Evolutionary conservation across 2,797 vertebrate species (phyloP), one percentile per base, ranked within the genome.

Genomic region (Eutrigla gurnardus): DNA sequence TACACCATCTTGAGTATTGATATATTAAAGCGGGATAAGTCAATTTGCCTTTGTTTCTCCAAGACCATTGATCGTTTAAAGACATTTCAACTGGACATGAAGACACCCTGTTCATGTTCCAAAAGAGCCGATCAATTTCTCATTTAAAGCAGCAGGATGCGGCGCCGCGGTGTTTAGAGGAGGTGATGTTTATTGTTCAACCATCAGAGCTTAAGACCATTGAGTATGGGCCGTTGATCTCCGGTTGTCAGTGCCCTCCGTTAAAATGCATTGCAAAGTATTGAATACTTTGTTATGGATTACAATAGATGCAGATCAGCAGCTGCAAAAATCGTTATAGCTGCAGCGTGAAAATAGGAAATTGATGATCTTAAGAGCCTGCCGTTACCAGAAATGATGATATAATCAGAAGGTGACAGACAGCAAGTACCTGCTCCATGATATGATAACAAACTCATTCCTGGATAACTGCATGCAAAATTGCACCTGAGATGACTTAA

Each of bases 71-170:
- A 90, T 81, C 39, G 45, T 54, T 68, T 79, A 78, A 80, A 80
- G 69, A 75, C 77, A 74, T 71, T 73, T 83, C 65, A 65, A 63
- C 25, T 76, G 61, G 73, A 84, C 84, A 83, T 33, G 70, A 74
- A 85, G 74, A 86, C 65, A 77, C 57, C 7, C 35, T 74, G 77
- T 84, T 82, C 75, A 86, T 75, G 55, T 83, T 89, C 65, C 66
- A 85, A 63, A 75, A 59, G 45, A 80, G 64, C 74, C 50, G 73
- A 92, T 90, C 83, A 60, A 92, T 88, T 54, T 43, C 69, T 81
- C 64, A 78, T 78, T 87, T 86, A 75, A 78, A 80, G 69, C 55
- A 65, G 70, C 65, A 69, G 61, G 70, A 73, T 82, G 65, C 52
- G 70, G 52, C 65, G 47, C 33, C 2, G 6, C 13, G n/a, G 58